phyloP scores from a whole-genome alignment of 2,888 invertebrate species.

The Eupithecia exiguata region DNA sequence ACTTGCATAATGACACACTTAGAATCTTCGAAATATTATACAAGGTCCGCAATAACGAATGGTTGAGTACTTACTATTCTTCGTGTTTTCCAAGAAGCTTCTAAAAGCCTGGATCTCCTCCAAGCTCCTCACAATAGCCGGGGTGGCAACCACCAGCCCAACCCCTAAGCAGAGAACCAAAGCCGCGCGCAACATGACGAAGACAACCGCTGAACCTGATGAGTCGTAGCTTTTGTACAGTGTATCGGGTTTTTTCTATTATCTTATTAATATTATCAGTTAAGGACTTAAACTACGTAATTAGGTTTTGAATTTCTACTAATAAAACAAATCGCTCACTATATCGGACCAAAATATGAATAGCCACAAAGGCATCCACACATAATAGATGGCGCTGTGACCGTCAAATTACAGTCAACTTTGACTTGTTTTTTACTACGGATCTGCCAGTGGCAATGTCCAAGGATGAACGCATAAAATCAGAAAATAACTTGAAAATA shows the following conservation, averaged over 20 bases:
- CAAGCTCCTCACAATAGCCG: constrained; percentile 59
- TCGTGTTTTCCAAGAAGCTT: constrained; percentile 65
- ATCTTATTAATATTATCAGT: constrained; percentile 50
- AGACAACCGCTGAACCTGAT: background rate
- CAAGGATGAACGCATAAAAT: background rate
- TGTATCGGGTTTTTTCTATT: constrained; percentile 44
- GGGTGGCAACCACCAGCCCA: constrained; percentile 56
- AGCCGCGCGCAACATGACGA: constrained; percentile 58
- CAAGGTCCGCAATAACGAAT: background rate
- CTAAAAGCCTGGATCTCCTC: constrained; percentile 69
- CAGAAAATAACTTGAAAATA: background rate
- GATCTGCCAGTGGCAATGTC: background rate
- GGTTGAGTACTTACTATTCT: constrained; percentile 55
- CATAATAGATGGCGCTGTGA: background rate
- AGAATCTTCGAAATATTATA: background rate
- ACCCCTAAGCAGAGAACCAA: constrained; percentile 53
- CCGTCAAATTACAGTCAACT: background rate
- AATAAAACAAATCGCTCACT: background rate
- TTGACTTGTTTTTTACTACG: background rate
- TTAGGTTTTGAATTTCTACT: constrained; percentile 1
- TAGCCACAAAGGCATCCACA: background rate
- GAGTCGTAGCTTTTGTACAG: constrained; percentile 13
- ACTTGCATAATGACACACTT: background rate
- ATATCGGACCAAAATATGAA: background rate
- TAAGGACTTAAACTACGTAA: constrained; percentile 42